phyloP scores from a whole-genome alignment of 2,113 vertebrate genomes.

The Gallinago paraguaiae region DNA sequence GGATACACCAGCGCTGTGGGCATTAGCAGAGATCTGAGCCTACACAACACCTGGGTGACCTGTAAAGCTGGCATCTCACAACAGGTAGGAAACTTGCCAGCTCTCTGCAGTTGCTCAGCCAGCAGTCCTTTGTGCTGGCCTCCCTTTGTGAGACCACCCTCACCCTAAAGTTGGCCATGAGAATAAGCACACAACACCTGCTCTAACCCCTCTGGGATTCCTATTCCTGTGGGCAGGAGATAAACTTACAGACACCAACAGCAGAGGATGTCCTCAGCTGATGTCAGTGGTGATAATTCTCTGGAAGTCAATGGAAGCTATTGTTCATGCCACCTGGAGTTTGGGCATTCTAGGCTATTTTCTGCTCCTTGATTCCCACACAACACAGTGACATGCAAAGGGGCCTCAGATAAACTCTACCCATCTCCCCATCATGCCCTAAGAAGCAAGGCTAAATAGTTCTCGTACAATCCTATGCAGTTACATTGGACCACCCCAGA shows the following conservation, averaged over 20 bases:
- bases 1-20: accelerated
- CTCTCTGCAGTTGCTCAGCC: background rate
- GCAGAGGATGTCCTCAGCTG: background rate
- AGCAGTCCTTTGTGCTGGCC: background rate
- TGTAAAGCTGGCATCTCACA: background rate
- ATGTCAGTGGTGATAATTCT: background rate
- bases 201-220: background rate
- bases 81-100: background rate
- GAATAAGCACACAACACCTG: background rate
- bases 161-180: background rate
- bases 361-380: background rate
- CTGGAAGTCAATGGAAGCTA: background rate
- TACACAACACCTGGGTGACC: background rate
- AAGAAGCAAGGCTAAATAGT: background rate
- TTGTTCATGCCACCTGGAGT: background rate
- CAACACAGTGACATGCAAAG: background rate
- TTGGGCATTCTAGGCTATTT: background rate
- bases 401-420: background rate
- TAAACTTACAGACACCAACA: background rate
- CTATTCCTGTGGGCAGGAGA: background rate
- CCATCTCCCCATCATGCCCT: accelerated
- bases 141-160: background rate
- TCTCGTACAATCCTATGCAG: background rate
- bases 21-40: background rate
- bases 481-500: background rate